Base-by-base conservation (phyloP, 1,140 invertebrate genomes). In the Coptotermes formosanus region DNA sequence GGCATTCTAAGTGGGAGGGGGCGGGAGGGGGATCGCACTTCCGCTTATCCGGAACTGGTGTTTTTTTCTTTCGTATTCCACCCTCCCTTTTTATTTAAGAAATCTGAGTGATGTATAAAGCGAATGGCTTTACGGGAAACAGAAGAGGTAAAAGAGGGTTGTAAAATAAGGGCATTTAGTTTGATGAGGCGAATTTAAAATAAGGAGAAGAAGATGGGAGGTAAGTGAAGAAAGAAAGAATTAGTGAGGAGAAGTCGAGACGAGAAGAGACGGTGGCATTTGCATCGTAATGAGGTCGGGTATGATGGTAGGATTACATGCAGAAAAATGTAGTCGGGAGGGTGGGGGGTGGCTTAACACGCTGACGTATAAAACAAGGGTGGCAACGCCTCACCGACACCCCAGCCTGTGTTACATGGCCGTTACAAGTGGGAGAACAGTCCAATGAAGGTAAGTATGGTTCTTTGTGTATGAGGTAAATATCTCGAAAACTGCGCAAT, bases 131-230 rank as follows among this genome's bases (percentile, higher is more conserved):
- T 52, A 45, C 82, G 82, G 43, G 7, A 52, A 83, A 52, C 43
- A 44, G 82, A 52, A 52, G 82, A 44, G 82, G 82, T 44, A 83
- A 83, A 52, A 44, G 82, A 83, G 82, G 82, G 82, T 43, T 83
- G 82, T 83, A 83, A 83, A 83, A 83, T 83, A 83, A 83, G 48
- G 82, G 82, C 82, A 83, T 83, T 83, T 83, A 83, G 38, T 83
- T 83, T 83, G 82, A 83, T 83, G 82, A 83, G 82, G 43, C 82
- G 82, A 83, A 83, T 83, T 83, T 83, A 83, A 43, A 83, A 83
- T 45, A 52, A 83, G 48, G n/a, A 83, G 82, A 43, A 83, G 43
- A 52, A 25, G 43, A n/a, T 30, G 32, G 48, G 82, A 25, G 8
- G 82, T 9, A 45, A 32, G 32, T n/a, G 43, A 52, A 43, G n/a